A percentile compares a stretch with the other conserved stretches of the same genome.
Evolutionary conservation across 2,888 invertebrate genomes (phyloP).

Genomic region (Hirtodrosophila cameraria): DNA sequence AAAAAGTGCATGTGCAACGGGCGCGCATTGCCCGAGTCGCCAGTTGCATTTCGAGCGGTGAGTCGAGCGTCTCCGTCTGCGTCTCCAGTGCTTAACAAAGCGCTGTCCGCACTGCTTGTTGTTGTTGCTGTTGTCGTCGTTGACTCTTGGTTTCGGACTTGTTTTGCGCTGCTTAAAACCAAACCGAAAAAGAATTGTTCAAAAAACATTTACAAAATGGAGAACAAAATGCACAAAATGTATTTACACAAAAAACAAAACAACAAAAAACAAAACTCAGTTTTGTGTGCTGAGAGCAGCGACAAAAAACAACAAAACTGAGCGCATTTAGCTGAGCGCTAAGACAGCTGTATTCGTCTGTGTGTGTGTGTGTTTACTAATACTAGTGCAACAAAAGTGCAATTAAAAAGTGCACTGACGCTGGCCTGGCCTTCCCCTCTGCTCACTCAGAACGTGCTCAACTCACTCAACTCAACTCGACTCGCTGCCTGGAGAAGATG

Average conservation of each 20-base stretch:
- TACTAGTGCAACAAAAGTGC: conserved; percentile 50
- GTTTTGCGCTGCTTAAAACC: conserved; percentile 47
- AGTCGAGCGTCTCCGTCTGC: conserved; percentile 76
- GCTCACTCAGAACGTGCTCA: conserved; percentile 42
- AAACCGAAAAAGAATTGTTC: conserved; percentile 60
- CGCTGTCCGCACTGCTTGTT: conserved; percentile 35
- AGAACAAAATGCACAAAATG: conserved; percentile 66
- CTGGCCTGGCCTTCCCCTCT: conserved; percentile 43
- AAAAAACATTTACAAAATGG: conserved; percentile 66
- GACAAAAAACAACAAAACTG: conserved; percentile 12
- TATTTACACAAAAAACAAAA: conserved; percentile 22
- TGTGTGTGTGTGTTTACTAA: conserved; percentile 25
- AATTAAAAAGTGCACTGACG: conserved; percentile 76
- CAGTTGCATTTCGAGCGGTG: conserved; percentile 79
- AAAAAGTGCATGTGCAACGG: conserved; percentile 82
- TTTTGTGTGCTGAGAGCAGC: conserved; percentile 38
- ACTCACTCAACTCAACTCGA: no score
- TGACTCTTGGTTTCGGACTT: conserved; percentile 57
- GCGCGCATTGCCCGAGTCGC: conserved; percentile 69
- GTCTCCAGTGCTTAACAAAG: conserved; percentile 63
- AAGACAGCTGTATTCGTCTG: conserved; percentile 16
- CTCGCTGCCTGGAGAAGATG: conserved; percentile 35
- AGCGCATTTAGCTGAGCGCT: conserved; percentile 53
- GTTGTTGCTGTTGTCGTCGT: conserved; percentile 13
- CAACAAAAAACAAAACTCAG: conserved; percentile 46